A percentile compares a stretch with the other conserved stretches of the same genome.
These are phyloP conservation scores for Circaetus gallicus DNA, from an alignment of 2,113 vertebrate species.

Conservation along the genomic window DNA sequence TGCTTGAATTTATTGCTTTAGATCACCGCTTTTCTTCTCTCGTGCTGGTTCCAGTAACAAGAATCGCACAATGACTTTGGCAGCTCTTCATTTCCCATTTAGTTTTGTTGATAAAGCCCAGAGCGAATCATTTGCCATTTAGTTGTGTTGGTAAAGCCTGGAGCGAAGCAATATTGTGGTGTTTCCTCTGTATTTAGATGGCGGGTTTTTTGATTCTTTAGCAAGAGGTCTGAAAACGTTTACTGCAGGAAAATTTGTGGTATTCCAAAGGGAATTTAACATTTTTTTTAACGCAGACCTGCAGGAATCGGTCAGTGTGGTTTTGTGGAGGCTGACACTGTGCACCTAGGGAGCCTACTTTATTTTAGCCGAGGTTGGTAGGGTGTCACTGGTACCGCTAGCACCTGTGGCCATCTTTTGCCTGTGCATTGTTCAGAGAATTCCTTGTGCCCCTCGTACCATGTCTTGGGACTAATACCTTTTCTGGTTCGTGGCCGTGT, in stretches of 20 bases:
- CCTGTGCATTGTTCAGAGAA: fast-evolving
- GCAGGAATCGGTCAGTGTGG: not conserved
- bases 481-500: too few relatives aligned
- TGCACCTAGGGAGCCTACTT: not conserved
- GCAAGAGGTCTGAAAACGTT: fast-evolving
- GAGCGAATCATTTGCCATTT: not conserved
- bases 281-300: fast-evolving
- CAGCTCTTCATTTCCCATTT: not conserved
- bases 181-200: not conserved
- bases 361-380: not conserved
- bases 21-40: fast-evolving
- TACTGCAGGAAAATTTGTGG: too few relatives aligned
- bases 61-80: fast-evolving
- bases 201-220: fast-evolving
- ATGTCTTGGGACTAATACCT: fast-evolving
- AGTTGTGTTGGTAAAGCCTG: not conserved
- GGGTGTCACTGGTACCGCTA: too few relatives aligned
- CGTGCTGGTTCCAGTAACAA: not conserved
- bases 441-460: not conserved
- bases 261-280: not conserved
- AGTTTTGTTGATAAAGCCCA: not conserved
- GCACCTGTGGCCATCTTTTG: not conserved
- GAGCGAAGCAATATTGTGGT: fast-evolving
- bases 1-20: not conserved
- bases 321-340: not conserved